Base-by-base conservation (phyloP, 2,797 vertebrate genomes). In the Ambastaia sidthimunki region DNA sequence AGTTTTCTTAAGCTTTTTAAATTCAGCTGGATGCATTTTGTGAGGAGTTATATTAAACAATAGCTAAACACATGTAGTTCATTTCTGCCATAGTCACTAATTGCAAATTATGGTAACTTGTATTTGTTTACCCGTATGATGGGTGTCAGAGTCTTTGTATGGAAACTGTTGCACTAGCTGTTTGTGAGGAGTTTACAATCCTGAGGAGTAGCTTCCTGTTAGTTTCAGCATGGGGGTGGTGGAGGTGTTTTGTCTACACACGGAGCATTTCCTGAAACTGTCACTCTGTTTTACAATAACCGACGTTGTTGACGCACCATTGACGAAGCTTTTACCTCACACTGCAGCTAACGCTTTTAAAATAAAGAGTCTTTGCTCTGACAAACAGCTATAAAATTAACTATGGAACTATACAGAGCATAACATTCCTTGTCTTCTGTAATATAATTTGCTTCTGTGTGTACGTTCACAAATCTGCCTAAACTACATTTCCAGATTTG, bases 301-400 rank as follows among this genome's bases (percentile, higher is more conserved):
- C 83, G 84, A 83, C 67, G 67, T 74, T 80, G 44, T 66, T 86
- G 34, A 85, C 85, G 66, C 47, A 57, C 47, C 84, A 65, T 82
- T 84, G 84, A 83, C 69, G 7, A 48, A 74, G 70, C 68, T 68
- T 34, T 54, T 55, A 68, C 83, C 50, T 72, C 31, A 60, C 71
- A 54, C 47, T 50, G 74, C 28, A 68, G 25, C 52, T 41, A 44
- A 63, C 47, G 57, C 67, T 44, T 52, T 11, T 65, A 23, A 62
- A 84, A 44, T 15, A 21, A 54, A 63, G 34, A 15, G 23, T 2
- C 4, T 47, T 28, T 21, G 25, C 12, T 65, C 25, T 83, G 68
- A 73, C 44, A 5, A 50, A 13, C 31, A 54, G 52, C 44, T 54
- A 73, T 59, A 62, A 59, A 65, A 59, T 73, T 77, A 44, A 72